Evolutionary conservation across 1,140 invertebrate genomes (phyloP).

Genomic region (Formica selysi): DNA sequence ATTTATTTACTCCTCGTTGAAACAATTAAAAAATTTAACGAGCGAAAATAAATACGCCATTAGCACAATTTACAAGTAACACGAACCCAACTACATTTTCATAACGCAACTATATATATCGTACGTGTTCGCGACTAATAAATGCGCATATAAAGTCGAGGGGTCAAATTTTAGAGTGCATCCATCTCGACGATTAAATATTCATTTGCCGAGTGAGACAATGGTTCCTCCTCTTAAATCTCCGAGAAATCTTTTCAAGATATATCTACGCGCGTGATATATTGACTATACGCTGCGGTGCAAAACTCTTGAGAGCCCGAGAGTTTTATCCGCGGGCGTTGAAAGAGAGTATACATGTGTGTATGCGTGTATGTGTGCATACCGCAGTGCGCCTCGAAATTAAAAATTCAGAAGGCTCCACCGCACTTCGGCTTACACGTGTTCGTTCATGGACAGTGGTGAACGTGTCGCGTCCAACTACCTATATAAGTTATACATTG

Average conservation of each 20-base stretch:
- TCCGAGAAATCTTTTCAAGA: constrained; percentile 17
- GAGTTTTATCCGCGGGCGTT: constrained; percentile 8
- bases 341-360: neutral
- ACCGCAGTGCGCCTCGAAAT: constrained; percentile 58
- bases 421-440: neutral
- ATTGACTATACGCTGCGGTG: constrained; percentile 11
- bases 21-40: no score
- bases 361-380: constrained; percentile 2
- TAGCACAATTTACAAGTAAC: neutral
- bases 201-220: constrained; percentile 22
- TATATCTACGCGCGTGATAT: constrained; percentile 6
- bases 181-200: constrained; percentile 18
- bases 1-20: no score
- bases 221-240: neutral
- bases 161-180: neutral
- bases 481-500: neutral
- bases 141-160: neutral
- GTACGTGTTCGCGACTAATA: neutral
- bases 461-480: constrained; percentile 10
- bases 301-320: neutral
- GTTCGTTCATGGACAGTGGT: neutral
- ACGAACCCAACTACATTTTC: neutral
- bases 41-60: neutral
- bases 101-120: neutral
- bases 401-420: constrained; percentile 65